Conservation (phyloP, 2,888 invertebrate species). For the Brassicogethes aeneus region DNA sequence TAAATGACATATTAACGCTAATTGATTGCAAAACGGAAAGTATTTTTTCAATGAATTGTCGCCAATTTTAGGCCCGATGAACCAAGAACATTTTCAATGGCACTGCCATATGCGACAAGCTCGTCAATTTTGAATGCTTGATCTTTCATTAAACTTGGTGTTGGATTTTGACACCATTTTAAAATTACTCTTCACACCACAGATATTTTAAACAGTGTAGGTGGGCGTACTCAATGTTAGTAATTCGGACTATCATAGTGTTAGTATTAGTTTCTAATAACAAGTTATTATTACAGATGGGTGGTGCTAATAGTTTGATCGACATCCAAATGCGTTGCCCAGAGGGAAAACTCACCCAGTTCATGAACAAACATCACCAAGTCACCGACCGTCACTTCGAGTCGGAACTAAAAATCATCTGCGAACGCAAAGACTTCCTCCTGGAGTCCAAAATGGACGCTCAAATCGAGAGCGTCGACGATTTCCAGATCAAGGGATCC, state of each 20-base stretch:
- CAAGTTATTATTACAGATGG: not conserved
- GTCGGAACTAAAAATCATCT: slow-evolving; percentile 34
- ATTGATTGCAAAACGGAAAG: too few species aligned
- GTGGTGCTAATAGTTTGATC: slow-evolving; percentile 22
- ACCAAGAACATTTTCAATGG: too few species aligned
- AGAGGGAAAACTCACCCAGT: slow-evolving; percentile 35
- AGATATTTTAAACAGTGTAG: not conserved
- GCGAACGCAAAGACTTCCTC: slow-evolving; percentile 38
- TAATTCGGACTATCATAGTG: not conserved
- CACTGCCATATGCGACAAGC: too few species aligned
- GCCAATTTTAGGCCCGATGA: too few species aligned
- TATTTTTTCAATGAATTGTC: too few species aligned
- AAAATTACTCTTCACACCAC: too few species aligned
- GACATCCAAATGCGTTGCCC: slow-evolving; percentile 50
- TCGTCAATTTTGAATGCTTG: too few species aligned
- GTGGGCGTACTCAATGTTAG: not conserved
- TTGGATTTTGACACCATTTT: too few species aligned
- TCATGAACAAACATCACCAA: slow-evolving; percentile 39
- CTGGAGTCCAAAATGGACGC: slow-evolving; percentile 48
- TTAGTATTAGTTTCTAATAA: too few species aligned
- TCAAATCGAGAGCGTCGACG: slow-evolving; percentile 51
- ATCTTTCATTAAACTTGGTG: too few species aligned
- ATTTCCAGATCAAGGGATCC: slow-evolving; percentile 52
- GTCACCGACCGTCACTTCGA: slow-evolving; percentile 51
- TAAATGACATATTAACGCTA: too few species aligned